Percentiles rank a stretch among this genome's conserved stretches.
Evolutionary conservation across 2,888 invertebrate genomes (phyloP).

Genomic region (Halocaridina rubra): DNA sequence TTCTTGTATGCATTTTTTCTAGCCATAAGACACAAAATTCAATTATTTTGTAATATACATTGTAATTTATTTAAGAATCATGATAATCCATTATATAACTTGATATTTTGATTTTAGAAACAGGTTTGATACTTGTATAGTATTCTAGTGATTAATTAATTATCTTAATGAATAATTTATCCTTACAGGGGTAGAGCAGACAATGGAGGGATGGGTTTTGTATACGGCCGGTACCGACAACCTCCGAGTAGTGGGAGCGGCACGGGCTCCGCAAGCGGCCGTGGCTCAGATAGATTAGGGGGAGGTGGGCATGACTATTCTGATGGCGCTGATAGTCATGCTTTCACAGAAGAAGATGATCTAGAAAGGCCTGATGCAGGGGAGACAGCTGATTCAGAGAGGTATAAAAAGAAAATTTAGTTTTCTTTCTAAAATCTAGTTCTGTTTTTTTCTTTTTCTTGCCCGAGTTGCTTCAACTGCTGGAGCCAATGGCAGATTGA

Average conservation of each 20-base stretch:
- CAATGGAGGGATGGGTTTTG: conserved; percentile 61
- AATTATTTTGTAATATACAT: no score
- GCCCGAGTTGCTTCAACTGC: no score
- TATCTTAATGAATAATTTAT: neutral
- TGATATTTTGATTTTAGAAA: no score
- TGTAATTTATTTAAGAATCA: no score
- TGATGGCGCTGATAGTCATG: conserved; percentile 62
- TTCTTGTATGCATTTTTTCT: no score
- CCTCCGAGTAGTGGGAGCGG: conserved; percentile 62
- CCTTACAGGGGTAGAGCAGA: conserved; percentile 53
- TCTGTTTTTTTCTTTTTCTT: no score
- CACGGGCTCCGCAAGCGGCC: conserved; percentile 59
- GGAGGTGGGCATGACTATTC: conserved; percentile 59
- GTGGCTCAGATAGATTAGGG: conserved; percentile 60
- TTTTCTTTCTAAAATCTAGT: no score
- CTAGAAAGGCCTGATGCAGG: conserved; percentile 59
- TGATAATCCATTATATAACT: no score
- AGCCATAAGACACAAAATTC: no score
- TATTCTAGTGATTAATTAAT: no score
- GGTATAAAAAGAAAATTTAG: conserved; percentile 41
- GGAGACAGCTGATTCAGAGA: conserved; percentile 61
- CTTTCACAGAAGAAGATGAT: conserved; percentile 62
- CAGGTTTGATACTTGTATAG: no score
- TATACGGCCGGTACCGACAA: conserved; percentile 62
- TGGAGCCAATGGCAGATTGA: no score